Evolutionary conservation across 2,888 invertebrate genomes (phyloP).

Genomic region (Neoitamus cyanurus): DNA sequence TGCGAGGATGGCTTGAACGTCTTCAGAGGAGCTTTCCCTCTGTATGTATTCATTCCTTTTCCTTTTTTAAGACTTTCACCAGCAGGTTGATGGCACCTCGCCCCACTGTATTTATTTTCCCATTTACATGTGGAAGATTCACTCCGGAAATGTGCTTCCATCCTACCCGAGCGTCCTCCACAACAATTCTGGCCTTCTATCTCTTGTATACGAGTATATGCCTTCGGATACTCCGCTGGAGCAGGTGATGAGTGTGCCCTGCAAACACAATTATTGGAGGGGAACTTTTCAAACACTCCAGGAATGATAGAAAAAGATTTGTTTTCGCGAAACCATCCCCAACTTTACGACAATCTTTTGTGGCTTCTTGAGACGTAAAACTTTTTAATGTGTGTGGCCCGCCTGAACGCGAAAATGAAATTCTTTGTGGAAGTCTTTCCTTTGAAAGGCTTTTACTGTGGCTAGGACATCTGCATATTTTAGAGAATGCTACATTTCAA

Average conservation of each 20-base stretch:
- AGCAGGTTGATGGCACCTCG: not conserved
- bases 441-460: not conserved
- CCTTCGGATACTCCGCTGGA: not conserved
- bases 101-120: slow-evolving; percentile 12
- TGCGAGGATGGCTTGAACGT: not conserved
- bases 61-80: slow-evolving; percentile 8
- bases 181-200: not conserved
- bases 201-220: not conserved
- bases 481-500: not conserved
- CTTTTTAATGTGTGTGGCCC: not conserved
- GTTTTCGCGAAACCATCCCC: not conserved
- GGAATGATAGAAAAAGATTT: slow-evolving; percentile 1
- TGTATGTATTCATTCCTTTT: not conserved
- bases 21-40: slow-evolving; percentile 10
- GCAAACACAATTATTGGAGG: not conserved
- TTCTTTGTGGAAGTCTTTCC: not conserved
- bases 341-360: not conserved
- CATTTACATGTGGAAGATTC: slow-evolving; percentile 17
- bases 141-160: slow-evolving; percentile 5
- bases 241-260: not conserved
- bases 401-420: not conserved
- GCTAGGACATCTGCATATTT: not conserved
- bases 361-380: not conserved
- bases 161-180: not conserved
- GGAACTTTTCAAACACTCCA: not conserved